Conservation (phyloP, 2,888 invertebrate species). For the Meghimatium bilineatum region DNA sequence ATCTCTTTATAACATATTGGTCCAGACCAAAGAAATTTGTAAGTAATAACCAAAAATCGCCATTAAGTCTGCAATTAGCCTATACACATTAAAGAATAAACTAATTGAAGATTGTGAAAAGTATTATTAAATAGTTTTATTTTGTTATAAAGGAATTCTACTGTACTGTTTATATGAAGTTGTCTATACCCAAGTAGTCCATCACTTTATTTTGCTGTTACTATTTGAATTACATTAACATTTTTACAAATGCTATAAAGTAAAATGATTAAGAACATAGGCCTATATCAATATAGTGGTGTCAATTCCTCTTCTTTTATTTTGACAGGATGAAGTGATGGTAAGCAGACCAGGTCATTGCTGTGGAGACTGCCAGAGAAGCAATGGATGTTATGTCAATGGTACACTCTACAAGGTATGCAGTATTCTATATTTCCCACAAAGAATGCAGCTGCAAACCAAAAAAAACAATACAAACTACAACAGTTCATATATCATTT, state of each 20-base stretch:
- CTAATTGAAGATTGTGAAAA: too few relatives aligned
- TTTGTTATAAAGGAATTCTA: too few relatives aligned
- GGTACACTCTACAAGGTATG: slow-evolving; percentile 63
- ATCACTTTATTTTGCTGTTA: too few relatives aligned
- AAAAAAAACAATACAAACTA: neutral
- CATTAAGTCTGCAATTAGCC: too few relatives aligned
- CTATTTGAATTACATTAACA: too few relatives aligned
- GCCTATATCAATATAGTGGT: neutral
- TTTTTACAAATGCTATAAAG: neutral
- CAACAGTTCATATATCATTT: neutral
- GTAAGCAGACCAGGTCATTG: slow-evolving; percentile 55
- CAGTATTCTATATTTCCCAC: neutral
- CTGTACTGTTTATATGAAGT: too few relatives aligned
- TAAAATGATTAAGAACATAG: neutral
- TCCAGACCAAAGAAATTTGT: too few relatives aligned
- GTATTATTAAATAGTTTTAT: too few relatives aligned
- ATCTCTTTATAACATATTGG: too few relatives aligned
- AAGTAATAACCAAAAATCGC: too few relatives aligned
- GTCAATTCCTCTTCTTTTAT: neutral
- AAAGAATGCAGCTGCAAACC: neutral
- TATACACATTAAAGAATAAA: too few relatives aligned
- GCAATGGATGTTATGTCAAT: slow-evolving; percentile 61
- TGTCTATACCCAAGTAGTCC: too few relatives aligned
- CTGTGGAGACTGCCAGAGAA: slow-evolving; percentile 61
- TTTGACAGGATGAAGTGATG: slow-evolving; percentile 56